phyloP scores from a whole-genome alignment of 2,113 vertebrate genomes.

The Forbesichthys agassizii region DNA sequence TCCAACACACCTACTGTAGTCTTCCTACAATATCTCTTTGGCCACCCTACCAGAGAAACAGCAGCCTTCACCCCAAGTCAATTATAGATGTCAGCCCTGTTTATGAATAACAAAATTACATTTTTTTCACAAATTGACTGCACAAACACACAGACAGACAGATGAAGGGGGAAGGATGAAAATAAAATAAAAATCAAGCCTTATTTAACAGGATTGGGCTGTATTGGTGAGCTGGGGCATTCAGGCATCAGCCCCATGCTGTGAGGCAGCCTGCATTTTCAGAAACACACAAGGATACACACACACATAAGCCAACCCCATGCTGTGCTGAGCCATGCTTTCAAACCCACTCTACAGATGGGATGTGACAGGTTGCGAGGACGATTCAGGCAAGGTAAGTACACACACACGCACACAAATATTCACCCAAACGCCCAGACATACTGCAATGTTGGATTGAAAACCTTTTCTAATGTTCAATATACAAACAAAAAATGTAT shows the following conservation, averaged over 20 bases:
- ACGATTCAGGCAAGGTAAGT: conserved; percentile 1
- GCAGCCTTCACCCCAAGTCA: too few species aligned
- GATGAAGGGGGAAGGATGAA: background rate
- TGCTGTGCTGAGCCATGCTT: conserved; percentile 35
- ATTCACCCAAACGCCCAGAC: conserved; percentile 5
- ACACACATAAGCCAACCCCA: conserved; percentile 12
- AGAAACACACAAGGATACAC: conserved; percentile 5
- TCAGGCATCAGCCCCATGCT: conserved; percentile 5
- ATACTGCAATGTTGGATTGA: background rate
- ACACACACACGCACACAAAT: conserved; percentile 19
- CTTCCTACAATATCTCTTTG: too few species aligned
- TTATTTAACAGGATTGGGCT: conserved; percentile 8
- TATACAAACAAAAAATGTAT: background rate
- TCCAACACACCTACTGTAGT: too few species aligned
- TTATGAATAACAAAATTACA: too few species aligned
- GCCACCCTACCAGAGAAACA: too few species aligned
- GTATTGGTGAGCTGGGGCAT: background rate
- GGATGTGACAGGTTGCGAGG: conserved; percentile 53
- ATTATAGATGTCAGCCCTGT: too few species aligned
- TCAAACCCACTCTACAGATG: conserved; percentile 30
- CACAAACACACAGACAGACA: conserved; percentile 2
- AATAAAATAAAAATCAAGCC: conserved; percentile 1
- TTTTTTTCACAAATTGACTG: background rate
- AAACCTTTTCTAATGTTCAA: background rate
- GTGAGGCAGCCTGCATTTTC: conserved; percentile 5